Evolutionary conservation across 2,113 vertebrate genomes (phyloP).

Genomic region (Petrocephalus zakoni): DNA sequence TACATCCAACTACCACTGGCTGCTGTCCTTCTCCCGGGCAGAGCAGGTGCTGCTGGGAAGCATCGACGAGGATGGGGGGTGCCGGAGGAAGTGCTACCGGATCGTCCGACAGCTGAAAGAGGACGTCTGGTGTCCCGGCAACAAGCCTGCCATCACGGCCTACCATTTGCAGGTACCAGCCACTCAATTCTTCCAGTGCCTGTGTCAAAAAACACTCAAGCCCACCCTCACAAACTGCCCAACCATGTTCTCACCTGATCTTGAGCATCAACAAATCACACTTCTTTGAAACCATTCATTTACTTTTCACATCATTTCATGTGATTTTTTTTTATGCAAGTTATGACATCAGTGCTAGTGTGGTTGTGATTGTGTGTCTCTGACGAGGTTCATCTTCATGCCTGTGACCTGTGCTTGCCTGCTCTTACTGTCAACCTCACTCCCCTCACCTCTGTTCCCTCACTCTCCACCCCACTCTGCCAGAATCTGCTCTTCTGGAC

Average conservation of each 20-base stretch:
- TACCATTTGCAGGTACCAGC: constrained; percentile 71
- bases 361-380: neutral
- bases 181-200: neutral
- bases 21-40: constrained; percentile 68
- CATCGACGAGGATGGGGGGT: constrained; percentile 75
- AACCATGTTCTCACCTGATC: neutral
- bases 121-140: constrained; percentile 71
- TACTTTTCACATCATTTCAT: neutral
- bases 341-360: neutral
- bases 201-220: neutral
- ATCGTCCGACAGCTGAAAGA: constrained; percentile 72
- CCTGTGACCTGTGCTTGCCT: neutral
- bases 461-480: constrained; percentile 16
- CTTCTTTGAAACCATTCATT: neutral
- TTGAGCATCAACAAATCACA: neutral
- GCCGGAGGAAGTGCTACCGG: constrained; percentile 65
- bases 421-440: neutral
- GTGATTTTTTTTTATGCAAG: neutral
- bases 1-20: constrained; percentile 73
- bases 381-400: neutral
- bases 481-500: constrained; percentile 75
- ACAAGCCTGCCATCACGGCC: constrained; percentile 66
- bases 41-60: constrained; percentile 66
- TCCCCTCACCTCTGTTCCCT: neutral
- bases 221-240: no score